Conservation (phyloP, 2,113 vertebrate genomes). For the Pteruthius melanotis region DNA sequence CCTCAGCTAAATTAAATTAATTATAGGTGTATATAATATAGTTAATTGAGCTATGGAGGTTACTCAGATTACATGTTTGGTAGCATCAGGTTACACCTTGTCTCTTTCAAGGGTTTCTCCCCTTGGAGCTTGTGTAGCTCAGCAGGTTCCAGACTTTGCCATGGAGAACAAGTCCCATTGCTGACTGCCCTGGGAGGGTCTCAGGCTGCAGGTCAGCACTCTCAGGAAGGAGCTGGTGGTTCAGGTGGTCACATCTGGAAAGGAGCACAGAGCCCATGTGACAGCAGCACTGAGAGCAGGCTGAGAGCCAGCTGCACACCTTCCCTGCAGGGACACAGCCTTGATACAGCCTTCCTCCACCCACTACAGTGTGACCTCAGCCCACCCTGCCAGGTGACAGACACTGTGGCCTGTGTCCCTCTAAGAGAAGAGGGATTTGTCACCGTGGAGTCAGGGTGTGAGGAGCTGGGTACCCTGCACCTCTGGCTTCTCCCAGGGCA, state of each 20-base stretch:
- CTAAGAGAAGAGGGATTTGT: background rate
- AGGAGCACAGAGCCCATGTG: background rate
- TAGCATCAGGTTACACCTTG: background rate
- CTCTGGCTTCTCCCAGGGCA: background rate
- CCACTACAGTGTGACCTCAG: background rate
- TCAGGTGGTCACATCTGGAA: background rate
- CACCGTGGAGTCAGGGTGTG: background rate
- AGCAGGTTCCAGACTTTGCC: background rate
- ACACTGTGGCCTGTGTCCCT: background rate
- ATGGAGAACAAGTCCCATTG: accelerated
- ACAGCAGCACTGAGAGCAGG: background rate
- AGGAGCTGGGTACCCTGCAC: background rate
- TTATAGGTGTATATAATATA: background rate
- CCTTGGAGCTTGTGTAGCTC: background rate
- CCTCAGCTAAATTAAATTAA: conserved; percentile 15
- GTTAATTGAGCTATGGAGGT: background rate
- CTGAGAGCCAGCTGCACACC: background rate
- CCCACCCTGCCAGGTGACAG: background rate
- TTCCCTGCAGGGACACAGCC: background rate
- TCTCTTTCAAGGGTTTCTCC: background rate
- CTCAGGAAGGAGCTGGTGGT: background rate
- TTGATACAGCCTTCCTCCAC: background rate
- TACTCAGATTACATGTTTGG: background rate
- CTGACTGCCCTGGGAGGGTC: background rate
- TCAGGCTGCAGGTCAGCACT: background rate